phyloP scores from a whole-genome alignment of 2,888 invertebrate genomes.

The Oasisia sp. region DNA sequence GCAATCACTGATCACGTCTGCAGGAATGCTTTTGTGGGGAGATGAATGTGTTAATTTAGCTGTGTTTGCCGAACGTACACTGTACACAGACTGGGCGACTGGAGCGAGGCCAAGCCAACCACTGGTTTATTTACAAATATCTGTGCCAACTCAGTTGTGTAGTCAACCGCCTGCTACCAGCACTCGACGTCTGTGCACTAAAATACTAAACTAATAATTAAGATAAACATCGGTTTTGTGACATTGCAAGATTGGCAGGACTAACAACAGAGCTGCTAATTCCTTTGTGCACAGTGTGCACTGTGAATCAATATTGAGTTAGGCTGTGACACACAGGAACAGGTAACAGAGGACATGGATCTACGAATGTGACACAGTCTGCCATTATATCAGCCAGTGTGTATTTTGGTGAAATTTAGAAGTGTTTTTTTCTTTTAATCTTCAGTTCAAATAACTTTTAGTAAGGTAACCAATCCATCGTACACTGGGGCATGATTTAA shows the following conservation, averaged over 20 bases:
- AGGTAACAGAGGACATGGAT: not conserved
- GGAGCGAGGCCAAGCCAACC: not conserved
- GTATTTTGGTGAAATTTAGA: not conserved
- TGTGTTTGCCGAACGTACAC: not conserved
- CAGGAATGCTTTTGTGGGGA: conserved; percentile 6
- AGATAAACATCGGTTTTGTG: too few relatives aligned
- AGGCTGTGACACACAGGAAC: not conserved
- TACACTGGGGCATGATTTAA: too few relatives aligned
- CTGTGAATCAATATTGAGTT: not conserved
- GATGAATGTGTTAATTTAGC: not conserved
- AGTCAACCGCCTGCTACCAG: not conserved
- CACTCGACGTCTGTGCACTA: not conserved
- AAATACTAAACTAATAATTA: not conserved
- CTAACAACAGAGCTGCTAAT: not conserved
- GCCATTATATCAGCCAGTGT: not conserved
- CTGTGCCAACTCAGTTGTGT: not conserved
- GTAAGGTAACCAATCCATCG: not conserved
- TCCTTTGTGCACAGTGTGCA: not conserved
- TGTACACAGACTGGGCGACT: not conserved
- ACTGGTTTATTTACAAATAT: conserved; percentile 17
- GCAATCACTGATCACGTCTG: not conserved
- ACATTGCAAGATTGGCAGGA: not conserved
- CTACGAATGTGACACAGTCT: not conserved
- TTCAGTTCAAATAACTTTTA: not conserved
- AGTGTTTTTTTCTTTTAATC: not conserved